Conservation (phyloP, 2,888 invertebrate genomes). For the Mesoligia furuncula region DNA sequence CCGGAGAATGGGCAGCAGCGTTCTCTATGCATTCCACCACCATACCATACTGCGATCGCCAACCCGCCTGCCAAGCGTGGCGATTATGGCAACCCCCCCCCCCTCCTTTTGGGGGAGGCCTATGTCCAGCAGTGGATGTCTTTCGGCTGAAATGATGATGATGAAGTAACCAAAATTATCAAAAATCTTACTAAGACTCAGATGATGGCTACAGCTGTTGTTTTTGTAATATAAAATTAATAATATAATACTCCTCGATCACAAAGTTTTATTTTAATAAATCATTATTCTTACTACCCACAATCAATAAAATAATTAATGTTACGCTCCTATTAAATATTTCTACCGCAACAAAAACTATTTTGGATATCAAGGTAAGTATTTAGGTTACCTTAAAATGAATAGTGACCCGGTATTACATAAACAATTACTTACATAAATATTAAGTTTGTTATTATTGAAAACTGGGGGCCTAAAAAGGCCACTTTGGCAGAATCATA, state of each 20-base stretch:
- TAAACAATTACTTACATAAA: conserved; percentile 2
- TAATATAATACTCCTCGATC: background rate
- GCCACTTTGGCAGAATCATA: too few relatives aligned
- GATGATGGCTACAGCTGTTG: background rate
- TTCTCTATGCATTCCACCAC: too few relatives aligned
- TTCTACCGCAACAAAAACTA: background rate
- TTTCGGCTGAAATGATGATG: too few relatives aligned
- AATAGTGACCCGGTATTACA: background rate
- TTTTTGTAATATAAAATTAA: background rate
- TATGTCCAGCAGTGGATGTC: too few relatives aligned
- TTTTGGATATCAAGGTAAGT: conserved; percentile 4
- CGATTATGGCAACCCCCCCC: too few relatives aligned
- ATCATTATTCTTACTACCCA: background rate
- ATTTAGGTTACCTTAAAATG: conserved; percentile 10
- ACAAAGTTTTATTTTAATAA: background rate
- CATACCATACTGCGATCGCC: too few relatives aligned
- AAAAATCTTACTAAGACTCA: background rate
- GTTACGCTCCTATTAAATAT: conserved; percentile 1
- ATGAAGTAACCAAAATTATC: background rate
- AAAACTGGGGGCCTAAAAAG: too few relatives aligned
- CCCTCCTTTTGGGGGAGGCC: too few relatives aligned
- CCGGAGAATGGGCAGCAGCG: too few relatives aligned
- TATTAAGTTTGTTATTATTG: background rate
- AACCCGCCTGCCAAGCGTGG: too few relatives aligned
- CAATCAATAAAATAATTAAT: background rate